These are phyloP conservation scores for Dugesia japonica DNA, from an alignment of 2,888 invertebrate genomes.

Conservation along the genomic window DNA sequence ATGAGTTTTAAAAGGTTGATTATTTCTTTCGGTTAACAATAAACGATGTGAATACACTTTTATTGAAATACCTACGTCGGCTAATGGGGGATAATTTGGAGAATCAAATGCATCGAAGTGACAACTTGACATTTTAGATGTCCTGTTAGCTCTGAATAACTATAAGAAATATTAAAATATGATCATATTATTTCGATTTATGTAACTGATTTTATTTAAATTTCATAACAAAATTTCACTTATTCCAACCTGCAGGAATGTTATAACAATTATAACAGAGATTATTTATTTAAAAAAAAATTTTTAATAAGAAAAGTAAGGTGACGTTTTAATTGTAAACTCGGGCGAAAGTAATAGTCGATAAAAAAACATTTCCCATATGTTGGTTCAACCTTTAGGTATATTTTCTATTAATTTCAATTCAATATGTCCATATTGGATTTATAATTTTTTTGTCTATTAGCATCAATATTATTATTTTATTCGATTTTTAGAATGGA, in stretches of 20 bases:
- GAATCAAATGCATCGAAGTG: slow-evolving; percentile 62
- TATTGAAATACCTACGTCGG: slow-evolving; percentile 56
- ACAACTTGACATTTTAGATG: slow-evolving; percentile 57
- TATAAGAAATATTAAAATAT: background rate
- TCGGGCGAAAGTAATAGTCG: no score
- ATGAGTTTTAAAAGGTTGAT: slow-evolving; percentile 58
- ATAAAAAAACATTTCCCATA: no score
- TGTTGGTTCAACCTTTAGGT: no score
- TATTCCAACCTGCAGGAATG: background rate
- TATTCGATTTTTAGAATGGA: no score
- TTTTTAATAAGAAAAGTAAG: no score
- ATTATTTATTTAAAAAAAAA: background rate
- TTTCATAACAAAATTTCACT: background rate
- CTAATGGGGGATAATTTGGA: slow-evolving; percentile 69
- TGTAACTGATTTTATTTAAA: background rate
- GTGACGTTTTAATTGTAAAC: background rate
- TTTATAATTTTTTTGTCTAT: background rate
- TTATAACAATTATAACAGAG: background rate
- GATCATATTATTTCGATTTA: background rate
- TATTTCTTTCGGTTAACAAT: slow-evolving; percentile 54
- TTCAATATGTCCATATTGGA: background rate
- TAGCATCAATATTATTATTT: background rate
- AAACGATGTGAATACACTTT: slow-evolving; percentile 56
- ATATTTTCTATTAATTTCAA: background rate
- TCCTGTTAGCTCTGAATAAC: slow-evolving; percentile 72